Conservation (phyloP, 2,888 invertebrate species). For the Cataglyphis altisquamis region DNA sequence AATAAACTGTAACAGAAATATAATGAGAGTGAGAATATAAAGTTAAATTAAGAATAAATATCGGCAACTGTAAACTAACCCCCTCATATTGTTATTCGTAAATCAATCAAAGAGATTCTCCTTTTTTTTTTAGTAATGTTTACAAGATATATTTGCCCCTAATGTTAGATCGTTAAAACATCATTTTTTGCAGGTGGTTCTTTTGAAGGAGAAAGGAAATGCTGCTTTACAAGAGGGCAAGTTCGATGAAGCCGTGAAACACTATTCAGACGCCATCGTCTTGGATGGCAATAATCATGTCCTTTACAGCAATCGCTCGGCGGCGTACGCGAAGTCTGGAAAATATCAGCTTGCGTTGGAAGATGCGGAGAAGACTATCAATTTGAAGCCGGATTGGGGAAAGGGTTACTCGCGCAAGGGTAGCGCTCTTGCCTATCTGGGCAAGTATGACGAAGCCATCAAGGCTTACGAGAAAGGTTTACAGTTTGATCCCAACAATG, state of each 20-base stretch:
- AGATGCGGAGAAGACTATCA: slow-evolving; percentile 95
- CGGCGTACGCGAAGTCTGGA: slow-evolving; percentile 94
- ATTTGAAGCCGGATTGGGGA: slow-evolving; percentile 94
- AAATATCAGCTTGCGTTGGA: slow-evolving; percentile 92
- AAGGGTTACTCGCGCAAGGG: slow-evolving; percentile 97
- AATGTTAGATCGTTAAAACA: neutral
- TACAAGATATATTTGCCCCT: too few relatives aligned
- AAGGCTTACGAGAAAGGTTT: slow-evolving; percentile 92
- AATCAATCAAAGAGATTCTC: neutral
- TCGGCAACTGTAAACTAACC: neutral
- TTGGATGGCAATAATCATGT: slow-evolving; percentile 95
- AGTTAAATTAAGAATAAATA: neutral
- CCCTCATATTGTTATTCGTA: neutral
- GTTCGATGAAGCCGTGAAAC: slow-evolving; percentile 92
- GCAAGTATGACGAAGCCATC: slow-evolving; percentile 91
- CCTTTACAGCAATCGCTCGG: slow-evolving; percentile 96
- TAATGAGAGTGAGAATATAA: neutral
- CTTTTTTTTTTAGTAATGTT: neutral
- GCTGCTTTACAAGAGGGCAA: slow-evolving; percentile 92
- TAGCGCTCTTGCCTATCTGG: slow-evolving; percentile 93
- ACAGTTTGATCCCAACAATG: slow-evolving; percentile 91
- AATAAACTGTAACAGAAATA: neutral
- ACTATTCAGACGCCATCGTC: slow-evolving; percentile 93
- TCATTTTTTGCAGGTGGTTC: slow-evolving; percentile 89
- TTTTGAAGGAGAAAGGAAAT: slow-evolving; percentile 95